phyloP scores from a whole-genome alignment of 1,140 invertebrate species.

The Apis florea region DNA sequence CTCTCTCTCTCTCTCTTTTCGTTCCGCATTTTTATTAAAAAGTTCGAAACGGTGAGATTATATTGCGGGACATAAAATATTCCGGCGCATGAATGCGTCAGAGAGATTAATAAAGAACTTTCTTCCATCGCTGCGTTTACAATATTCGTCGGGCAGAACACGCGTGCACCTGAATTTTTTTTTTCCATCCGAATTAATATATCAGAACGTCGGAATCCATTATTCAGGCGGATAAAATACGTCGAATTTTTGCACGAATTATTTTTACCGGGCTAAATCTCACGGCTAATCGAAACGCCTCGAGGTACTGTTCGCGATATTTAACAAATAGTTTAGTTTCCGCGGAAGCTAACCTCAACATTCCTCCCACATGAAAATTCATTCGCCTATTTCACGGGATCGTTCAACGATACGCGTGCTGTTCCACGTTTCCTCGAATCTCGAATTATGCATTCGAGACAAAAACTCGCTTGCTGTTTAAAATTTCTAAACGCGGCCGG shows the following conservation, averaged over 20 bases:
- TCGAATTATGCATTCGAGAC: slow-evolving; percentile 16
- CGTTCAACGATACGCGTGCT: neutral
- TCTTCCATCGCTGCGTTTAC: neutral
- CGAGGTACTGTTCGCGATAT: neutral
- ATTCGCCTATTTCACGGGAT: neutral
- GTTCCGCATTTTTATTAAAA: neutral
- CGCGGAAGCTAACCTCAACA: neutral
- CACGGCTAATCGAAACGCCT: slow-evolving; percentile 9
- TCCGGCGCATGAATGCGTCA: neutral
- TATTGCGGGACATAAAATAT: neutral
- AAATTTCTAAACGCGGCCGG: neutral
- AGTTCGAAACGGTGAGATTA: neutral
- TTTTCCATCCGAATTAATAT: slow-evolving; percentile 3
- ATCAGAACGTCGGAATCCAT: neutral
- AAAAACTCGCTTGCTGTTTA: neutral
- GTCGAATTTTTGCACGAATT: neutral
- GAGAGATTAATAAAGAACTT: neutral
- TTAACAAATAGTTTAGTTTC: neutral
- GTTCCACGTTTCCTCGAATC: neutral
- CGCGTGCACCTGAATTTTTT: neutral
- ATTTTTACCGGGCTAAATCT: slow-evolving; percentile 8
- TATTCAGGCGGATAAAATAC: neutral
- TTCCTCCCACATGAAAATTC: neutral
- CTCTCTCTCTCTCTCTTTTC: too few species aligned
- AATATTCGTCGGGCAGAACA: neutral